A percentile compares a stretch with the other conserved stretches of the same genome.
Conservation (phyloP, 1,140 invertebrate genomes). For the Penaeus japonicus region DNA sequence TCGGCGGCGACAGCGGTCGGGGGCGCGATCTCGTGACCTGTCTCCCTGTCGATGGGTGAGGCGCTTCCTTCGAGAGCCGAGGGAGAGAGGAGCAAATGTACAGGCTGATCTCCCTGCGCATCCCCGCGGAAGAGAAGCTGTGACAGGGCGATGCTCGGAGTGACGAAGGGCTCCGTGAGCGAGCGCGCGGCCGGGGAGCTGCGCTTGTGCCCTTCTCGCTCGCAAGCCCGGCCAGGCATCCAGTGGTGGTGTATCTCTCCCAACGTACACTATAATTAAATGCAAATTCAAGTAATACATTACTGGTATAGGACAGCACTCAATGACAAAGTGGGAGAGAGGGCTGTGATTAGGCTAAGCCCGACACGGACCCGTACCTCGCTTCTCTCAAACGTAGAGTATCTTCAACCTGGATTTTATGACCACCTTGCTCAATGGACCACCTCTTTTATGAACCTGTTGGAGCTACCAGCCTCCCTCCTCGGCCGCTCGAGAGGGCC, state of each 20-base stretch:
- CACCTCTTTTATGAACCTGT: background rate
- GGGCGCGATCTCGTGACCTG: too few species aligned
- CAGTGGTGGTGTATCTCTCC: conserved; percentile 2
- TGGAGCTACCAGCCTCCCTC: background rate
- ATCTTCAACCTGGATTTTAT: background rate
- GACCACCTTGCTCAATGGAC: background rate
- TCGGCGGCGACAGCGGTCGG: too few species aligned
- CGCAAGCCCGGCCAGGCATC: background rate
- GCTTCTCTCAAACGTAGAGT: background rate
- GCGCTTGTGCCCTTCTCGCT: background rate
- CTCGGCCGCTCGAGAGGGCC: background rate
- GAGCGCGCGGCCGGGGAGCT: too few species aligned
- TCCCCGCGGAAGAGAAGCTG: too few species aligned
- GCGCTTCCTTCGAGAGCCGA: too few species aligned
- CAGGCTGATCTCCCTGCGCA: too few species aligned
- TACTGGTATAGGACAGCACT: conserved; percentile 36
- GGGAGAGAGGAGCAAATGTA: too few species aligned
- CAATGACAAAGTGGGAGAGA: conserved; percentile 34
- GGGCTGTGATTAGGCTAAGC: conserved; percentile 16
- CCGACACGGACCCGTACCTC: conserved; percentile 10
- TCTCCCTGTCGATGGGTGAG: too few species aligned
- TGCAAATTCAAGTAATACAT: conserved; percentile 37
- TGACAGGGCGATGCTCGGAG: background rate
- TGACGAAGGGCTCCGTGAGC: background rate
- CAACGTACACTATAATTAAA: conserved; percentile 24